Percentiles rank a stretch among this genome's conserved stretches.
Evolutionary conservation across 2,888 invertebrate genomes (phyloP).

Genomic region (Drosophila anceps): DNA sequence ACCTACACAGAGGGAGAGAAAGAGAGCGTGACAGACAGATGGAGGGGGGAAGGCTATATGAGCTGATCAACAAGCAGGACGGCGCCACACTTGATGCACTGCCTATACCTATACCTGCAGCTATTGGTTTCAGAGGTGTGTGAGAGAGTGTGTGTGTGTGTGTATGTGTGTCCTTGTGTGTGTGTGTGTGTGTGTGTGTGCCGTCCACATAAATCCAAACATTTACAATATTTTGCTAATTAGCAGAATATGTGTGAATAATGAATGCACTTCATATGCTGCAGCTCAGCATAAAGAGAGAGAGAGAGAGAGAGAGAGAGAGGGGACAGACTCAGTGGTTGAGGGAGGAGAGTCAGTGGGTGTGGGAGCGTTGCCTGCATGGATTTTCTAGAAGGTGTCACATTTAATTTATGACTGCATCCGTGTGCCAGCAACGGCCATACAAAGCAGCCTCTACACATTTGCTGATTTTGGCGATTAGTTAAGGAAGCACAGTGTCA

Average conservation of each 20-base stretch:
- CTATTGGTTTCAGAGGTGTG: constrained; percentile 4
- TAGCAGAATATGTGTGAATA: constrained; percentile 80
- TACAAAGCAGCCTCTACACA: constrained; percentile 24
- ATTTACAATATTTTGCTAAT: constrained; percentile 78
- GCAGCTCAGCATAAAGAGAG: constrained; percentile 3
- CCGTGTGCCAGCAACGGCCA: constrained; percentile 29
- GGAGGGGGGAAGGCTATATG: constrained; percentile 22
- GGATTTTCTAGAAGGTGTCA: constrained; percentile 60
- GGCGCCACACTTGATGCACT: constrained; percentile 58
- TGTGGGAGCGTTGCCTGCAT: constrained; percentile 7
- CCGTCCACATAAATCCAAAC: constrained; percentile 62
- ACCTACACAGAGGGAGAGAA: constrained; percentile 1
- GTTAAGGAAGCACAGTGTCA: constrained; percentile 33
- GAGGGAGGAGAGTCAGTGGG: no score
- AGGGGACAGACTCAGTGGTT: neutral
- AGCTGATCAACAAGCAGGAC: constrained; percentile 58
- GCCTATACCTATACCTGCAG: constrained; percentile 26
- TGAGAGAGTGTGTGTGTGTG: neutral
- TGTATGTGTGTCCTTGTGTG: constrained; percentile 6
- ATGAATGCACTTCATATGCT: constrained; percentile 65
- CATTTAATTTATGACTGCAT: constrained; percentile 71
- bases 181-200: constrained; percentile 21
- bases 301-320: neutral
- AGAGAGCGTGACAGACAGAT: neutral
- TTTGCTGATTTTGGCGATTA: constrained; percentile 56